Base-by-base conservation (phyloP, 2,888 invertebrate species). In the Eristalis pertinax region DNA sequence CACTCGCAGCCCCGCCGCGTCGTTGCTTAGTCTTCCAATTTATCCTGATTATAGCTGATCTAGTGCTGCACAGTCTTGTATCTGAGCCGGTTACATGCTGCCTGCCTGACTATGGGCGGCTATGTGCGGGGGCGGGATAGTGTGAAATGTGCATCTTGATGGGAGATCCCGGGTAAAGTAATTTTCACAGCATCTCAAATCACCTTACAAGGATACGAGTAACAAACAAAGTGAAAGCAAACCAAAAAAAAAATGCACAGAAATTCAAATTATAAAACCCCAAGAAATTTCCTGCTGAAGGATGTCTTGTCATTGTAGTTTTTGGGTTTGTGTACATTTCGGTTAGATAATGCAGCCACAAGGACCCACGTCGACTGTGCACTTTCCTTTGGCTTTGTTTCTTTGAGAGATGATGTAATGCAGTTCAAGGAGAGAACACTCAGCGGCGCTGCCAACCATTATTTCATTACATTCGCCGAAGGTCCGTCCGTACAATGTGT, bases 231-330 rank as follows among this genome's bases (percentile, higher is more conserved):
- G 50, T 24, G 4, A 13, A 41, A 3, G 19, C 62, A 38, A 35
- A 60, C 35, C 1, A 11, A 41, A 4, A 13, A 68, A 38, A 50
- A 65, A 43, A n/a, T 41, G 43, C 64, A 43, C 70, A 15, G 70
- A 77, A 77, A 77, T 83, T 83, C 83, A 83, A 83, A 83, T 83
- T 83, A 82, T 70, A 83, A 77, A 72, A 83, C 77, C 70, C 50
- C 32, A 72, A 83, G 83, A 77, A 77, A 77, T 63, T 73, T 62
- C 29, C 29, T 62, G 77, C 62, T 75, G 72, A 83, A 73, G 38
- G 76, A 82, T 76, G 67, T 41, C 62, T 58, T 26, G 56, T 60
- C 43, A 35, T 38, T 76, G 70, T 58, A 65, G 35, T 35, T 82
- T 60, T 81, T 56, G 32, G 64, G 29, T 43, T 60, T 76, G 82